phyloP scores from a whole-genome alignment of 2,797 vertebrate species.

The Falco columbarius region DNA sequence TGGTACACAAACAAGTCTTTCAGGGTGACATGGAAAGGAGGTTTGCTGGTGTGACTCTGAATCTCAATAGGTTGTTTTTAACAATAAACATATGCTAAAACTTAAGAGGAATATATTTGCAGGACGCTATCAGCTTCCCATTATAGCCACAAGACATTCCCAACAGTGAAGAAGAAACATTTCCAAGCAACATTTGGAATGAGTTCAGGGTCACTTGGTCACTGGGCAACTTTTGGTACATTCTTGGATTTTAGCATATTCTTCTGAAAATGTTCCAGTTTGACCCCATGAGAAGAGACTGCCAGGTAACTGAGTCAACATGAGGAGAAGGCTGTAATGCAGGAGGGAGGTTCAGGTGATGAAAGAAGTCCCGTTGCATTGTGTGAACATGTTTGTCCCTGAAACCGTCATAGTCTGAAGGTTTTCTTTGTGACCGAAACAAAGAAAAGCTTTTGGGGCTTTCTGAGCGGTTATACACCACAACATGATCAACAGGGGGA shows the following conservation, averaged over 20 bases:
- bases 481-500: not conserved
- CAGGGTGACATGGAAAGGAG: not conserved
- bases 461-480: not conserved
- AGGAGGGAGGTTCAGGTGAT: not conserved
- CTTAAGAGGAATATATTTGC: not conserved
- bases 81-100: not conserved
- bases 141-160: not conserved
- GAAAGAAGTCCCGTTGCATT: not conserved
- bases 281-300: not conserved
- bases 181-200: not conserved
- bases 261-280: not conserved
- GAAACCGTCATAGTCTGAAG: not conserved
- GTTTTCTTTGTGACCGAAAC: not conserved
- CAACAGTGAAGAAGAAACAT: not conserved
- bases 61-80: not conserved
- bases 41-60: not conserved
- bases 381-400: not conserved
- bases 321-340: not conserved
- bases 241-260: not conserved
- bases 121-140: not conserved
- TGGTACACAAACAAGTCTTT: not conserved
- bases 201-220: not conserved
- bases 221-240: not conserved
- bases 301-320: not conserved
- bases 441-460: not conserved